Evolutionary conservation across 1,140 invertebrate genomes (phyloP).

Genomic region (Zaprionus davidi): DNA sequence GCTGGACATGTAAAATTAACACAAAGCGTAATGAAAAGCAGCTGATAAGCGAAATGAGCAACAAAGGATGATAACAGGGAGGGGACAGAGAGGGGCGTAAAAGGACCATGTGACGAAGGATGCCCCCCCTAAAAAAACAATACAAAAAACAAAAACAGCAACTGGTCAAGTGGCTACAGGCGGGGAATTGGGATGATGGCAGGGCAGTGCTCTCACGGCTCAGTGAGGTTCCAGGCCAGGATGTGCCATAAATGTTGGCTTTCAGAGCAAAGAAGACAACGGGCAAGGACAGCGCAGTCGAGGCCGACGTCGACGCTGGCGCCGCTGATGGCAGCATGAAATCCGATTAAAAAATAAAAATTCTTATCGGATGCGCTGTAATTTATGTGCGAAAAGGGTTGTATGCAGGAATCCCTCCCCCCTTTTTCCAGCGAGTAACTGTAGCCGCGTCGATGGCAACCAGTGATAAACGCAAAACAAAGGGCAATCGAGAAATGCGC

Average conservation of each 20-base stretch:
- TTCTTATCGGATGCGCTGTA: constrained; percentile 84
- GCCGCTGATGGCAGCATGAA: constrained; percentile 79
- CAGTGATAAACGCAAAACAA: constrained; percentile 81
- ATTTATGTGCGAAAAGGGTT: constrained; percentile 84
- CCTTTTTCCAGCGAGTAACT: constrained; percentile 51
- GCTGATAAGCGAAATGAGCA: constrained; percentile 81
- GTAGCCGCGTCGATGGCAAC: constrained; percentile 75
- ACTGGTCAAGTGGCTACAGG: constrained; percentile 69
- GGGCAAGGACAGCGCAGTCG: constrained; percentile 19
- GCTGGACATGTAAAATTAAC: constrained; percentile 70
- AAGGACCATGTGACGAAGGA: constrained; percentile 41
- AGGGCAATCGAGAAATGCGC: constrained; percentile 74
- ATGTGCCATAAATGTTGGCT: constrained; percentile 79
- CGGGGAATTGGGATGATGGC: constrained; percentile 4
- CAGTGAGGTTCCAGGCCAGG: constrained; percentile 59
- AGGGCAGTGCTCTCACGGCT: constrained; percentile 54
- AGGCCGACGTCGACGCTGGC: constrained; percentile 48
- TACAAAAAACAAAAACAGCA: constrained; percentile 14
- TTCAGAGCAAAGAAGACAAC: constrained; percentile 59
- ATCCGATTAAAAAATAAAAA: constrained; percentile 84
- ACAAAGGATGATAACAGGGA: constrained; percentile 68
- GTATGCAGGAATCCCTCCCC: constrained; percentile 54
- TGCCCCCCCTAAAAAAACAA: constrained; percentile 41
- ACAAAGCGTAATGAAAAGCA: constrained; percentile 80
- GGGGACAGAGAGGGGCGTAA: constrained; percentile 13